phyloP scores from a whole-genome alignment of 2,797 vertebrate species.

The Perodicticus potto region DNA sequence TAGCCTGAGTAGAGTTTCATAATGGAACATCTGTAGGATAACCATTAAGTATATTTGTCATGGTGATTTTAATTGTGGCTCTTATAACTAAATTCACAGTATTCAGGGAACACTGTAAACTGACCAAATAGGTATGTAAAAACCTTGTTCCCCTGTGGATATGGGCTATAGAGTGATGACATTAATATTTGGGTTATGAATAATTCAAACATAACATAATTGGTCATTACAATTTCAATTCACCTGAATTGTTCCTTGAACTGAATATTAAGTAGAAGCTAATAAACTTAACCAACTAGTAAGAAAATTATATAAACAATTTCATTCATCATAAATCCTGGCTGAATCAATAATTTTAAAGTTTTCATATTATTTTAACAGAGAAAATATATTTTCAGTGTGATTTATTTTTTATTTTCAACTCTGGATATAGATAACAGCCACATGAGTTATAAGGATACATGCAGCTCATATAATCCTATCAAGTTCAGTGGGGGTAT shows the following conservation, averaged over 20 bases:
- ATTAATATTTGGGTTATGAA: conserved; percentile 43
- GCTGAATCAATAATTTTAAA: neutral
- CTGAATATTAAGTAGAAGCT: conserved; percentile 51
- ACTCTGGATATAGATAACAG: neutral
- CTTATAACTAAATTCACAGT: conserved; percentile 54
- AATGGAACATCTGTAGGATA: conserved; percentile 82
- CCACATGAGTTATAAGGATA: neutral
- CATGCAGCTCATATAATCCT: neutral
- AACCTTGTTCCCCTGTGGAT: neutral
- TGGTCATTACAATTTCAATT: conserved; percentile 50
- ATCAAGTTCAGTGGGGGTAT: neutral
- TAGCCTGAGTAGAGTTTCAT: conserved; percentile 72
- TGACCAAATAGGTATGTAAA: conserved; percentile 45
- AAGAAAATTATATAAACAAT: neutral
- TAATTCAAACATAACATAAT: conserved; percentile 60
- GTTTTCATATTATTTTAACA: neutral
- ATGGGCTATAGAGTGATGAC: neutral
- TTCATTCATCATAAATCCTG: conserved; percentile 18
- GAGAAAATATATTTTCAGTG: neutral
- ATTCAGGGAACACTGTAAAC: conserved; percentile 60
- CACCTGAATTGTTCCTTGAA: conserved; percentile 8
- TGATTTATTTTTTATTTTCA: conserved; percentile 11
- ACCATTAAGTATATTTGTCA: conserved; percentile 82
- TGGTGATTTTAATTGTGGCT: conserved; percentile 76
- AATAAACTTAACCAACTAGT: conserved; percentile 38